Evolutionary conservation across 1,140 invertebrate genomes (phyloP), one percentile per base, ranked within the genome.

Genomic region (Leptinotarsa undecemlineata): DNA sequence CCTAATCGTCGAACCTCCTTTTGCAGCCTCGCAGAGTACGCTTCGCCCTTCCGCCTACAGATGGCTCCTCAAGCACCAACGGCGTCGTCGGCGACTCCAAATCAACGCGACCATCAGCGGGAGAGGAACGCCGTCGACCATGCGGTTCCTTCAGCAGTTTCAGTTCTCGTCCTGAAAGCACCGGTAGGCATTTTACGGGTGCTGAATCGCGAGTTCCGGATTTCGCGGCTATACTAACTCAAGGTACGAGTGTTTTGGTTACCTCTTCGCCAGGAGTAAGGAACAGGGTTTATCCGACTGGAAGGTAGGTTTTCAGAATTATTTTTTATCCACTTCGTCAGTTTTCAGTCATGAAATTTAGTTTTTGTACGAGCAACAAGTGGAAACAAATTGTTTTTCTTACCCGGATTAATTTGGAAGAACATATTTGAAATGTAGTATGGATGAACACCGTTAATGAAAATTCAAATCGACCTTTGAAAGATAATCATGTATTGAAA

Each of bases 211-310:
- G 69, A 66, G 48, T 74, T 70, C 17, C 68, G 20, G 57, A 66
- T 74, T 69, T 61, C 76, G 73, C 74, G 74, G 71, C 74, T 48
- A 75, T 72, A 74, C 74, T 73, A 67, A 64, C 60, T n/a, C 42
- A 68, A 57, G 14, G 73, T 11, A 74, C 48, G n/a, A 76, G 76
- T 66, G 79, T 82, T 17, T 61, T 78, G n/a, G 79, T 81, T 11
- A 76, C 81, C 13, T 76, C 77, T 26, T 82, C 81, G n/a, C 80
- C 76, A 66, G 83, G 82, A 33, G 78, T 78, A 19, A 78, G 82
- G 66, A 76, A 76, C 47, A 74, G 83, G 42, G 75, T 83, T 51
- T 83, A 84, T 80, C 83, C 84, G 4, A 85, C 84, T 21, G 84
- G 79, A 68, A 74, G 78, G 47, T 85, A 84, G 51, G 51, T 57